Evolutionary conservation across 2,888 invertebrate species (phyloP), one percentile per base, ranked within the genome.

Genomic region (Parnassius apollo): DNA sequence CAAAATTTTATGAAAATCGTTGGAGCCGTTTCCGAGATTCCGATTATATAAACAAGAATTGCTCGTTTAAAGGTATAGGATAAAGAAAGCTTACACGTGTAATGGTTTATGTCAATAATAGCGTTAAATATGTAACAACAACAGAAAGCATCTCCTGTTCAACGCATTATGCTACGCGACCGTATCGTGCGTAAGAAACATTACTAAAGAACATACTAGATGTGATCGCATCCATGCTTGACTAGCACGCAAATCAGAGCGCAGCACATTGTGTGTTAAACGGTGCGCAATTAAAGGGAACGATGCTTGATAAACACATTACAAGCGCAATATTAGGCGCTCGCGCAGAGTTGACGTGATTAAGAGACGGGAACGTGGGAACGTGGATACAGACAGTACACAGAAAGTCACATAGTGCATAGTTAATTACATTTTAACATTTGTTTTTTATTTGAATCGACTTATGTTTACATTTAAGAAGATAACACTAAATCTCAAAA

Each of bases 271-370:
- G 86, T 88, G 81, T 85, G 82, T 81, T 88, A 87, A 90, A 90
- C 88, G 85, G 82, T 81, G 68, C 69, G 74, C 84, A 86, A 88
- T 89, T 88, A 89, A 86, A 85, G 77, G 77, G 82, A 82, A 86
- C 84, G 85, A 77, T 83, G 86, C 85, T 88, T 89, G 89, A 88
- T 90, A 89, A 88, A 89, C 87, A 88, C 88, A 90, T 89, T 88
- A 88, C 82, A 83, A 45, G 80, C 80, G 82, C 84, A 80, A 88
- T 88, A 88, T 89, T 88, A 89, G 86, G 83, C 85, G 85, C 84
- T 77, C 81, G 81, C 85, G 82, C 83, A 83, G 75, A 81, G 78
- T 76, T 78, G 82, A 80, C 83, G 77, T 85, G 86, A 87, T 86
- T 84, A 85, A 86, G 80, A 77, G 82, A 80, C 80, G 80, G 74